Evolutionary conservation across 2,888 invertebrate species (phyloP).

Genomic region (Yponomeuta sedellus): DNA sequence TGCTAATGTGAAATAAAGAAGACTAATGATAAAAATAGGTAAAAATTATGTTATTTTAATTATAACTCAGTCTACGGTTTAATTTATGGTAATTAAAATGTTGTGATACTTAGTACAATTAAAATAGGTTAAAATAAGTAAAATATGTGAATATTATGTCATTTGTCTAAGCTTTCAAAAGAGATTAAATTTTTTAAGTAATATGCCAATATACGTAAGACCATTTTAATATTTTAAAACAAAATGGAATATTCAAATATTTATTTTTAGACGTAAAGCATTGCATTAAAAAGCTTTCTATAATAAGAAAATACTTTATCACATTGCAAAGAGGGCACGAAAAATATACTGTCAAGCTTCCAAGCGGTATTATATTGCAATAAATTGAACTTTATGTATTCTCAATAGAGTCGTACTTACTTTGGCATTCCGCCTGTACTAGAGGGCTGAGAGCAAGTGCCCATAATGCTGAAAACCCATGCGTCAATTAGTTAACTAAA

Average conservation of each 20-base stretch:
- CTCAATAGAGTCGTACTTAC: conserved; percentile 55
- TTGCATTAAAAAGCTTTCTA: conserved; percentile 5
- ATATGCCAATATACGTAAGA: conserved; percentile 8
- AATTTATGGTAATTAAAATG: conserved; percentile 14
- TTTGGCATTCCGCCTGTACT: conserved; percentile 74
- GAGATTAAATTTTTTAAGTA: background rate
- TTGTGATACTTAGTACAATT: background rate
- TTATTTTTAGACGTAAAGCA: background rate
- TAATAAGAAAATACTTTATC: background rate
- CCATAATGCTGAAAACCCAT: conserved; percentile 76
- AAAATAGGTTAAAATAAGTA: conserved; percentile 6
- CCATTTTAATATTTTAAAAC: background rate
- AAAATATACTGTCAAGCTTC: conserved; percentile 6
- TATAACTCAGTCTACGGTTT: conserved; percentile 18
- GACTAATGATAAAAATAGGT: background rate
- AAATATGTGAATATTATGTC: conserved; percentile 11
- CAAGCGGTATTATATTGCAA: conserved; percentile 5
- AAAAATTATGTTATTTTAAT: conserved; percentile 1
- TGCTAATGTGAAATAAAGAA: background rate
- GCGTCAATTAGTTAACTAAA: conserved; percentile 61
- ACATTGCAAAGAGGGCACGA: conserved; percentile 11
- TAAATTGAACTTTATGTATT: conserved; percentile 18
- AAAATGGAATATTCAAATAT: conserved; percentile 12
- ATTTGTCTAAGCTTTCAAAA: background rate
- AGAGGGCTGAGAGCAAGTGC: conserved; percentile 69